Evolutionary conservation across 2,797 vertebrate genomes (phyloP), one percentile per base, ranked within the genome.

Genomic region (Distichodus sexfasciatus): DNA sequence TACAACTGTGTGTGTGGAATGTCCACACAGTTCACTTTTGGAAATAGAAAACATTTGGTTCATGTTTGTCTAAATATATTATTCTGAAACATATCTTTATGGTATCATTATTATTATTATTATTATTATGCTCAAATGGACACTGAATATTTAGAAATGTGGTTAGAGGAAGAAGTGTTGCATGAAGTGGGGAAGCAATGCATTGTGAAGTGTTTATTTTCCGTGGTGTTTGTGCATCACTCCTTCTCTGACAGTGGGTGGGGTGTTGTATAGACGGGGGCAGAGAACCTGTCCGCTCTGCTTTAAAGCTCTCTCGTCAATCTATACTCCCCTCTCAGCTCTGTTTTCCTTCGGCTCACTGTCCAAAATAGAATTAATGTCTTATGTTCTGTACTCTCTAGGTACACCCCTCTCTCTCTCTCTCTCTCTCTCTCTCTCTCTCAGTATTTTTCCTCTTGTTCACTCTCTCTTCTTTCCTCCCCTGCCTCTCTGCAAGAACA

Each of bases 331-430:
- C 11, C 35, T 48, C 17, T 69, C 35, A 40, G 46, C 50, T 51
- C 35, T 50, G 6, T 46, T 63, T 29, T 51, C 53, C 15, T 51
- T 15, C 54, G 21, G 48, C 43, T 66, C 19, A 55, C 38, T 77
- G 48, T 76, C 69, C 31, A 74, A 71, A 77, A 51, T 66, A 76
- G 53, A 75, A 76, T 74, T 69, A 55, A 77, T 67, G 66, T 53
- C n/a, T 47, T 62, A 57, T 75, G 60, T 33, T 61, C 46, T 67
- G 44, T 51, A 55, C 38, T 74, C 76, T 75, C 72, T 50, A 53
- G 55, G 46, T 76, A 69, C 46, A 71, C 14, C 29, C 60, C 50
- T 70, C 47, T 48, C 46, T 12, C 21, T 57, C 1, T 3, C 9
- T 72, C 4, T 40, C 24, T 31, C 12, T 23, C 38, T 70, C 48